Percentiles rank a stretch among this genome's conserved stretches.
phyloP scores from a whole-genome alignment of 2,797 vertebrate genomes.

The Aphelocoma californica region DNA sequence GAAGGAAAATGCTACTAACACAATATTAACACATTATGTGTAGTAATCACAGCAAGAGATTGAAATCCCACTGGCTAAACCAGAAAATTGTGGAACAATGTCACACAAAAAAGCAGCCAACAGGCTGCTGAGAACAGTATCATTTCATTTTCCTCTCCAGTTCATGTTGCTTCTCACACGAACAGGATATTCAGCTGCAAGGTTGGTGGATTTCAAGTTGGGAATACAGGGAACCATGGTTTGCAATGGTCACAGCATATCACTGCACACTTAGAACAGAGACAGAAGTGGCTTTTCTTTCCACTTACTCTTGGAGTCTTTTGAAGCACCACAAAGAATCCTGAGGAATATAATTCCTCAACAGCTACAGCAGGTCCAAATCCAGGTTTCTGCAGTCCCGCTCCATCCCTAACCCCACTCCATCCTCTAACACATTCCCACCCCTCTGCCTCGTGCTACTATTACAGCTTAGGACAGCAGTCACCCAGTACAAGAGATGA shows the following conservation, averaged over 20 bases:
- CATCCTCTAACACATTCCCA: background rate
- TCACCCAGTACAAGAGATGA: background rate
- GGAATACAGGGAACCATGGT: background rate
- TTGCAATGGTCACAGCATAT: background rate
- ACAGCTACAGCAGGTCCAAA: background rate
- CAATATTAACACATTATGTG: background rate
- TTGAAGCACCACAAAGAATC: background rate
- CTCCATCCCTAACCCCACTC: background rate
- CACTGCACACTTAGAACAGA: background rate
- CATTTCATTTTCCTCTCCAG: background rate
- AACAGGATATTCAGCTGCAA: background rate
- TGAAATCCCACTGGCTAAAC: background rate
- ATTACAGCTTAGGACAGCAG: fast-evolving
- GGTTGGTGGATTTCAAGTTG: background rate
- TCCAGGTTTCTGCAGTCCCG: background rate
- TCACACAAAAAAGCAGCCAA: background rate
- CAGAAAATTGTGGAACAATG: background rate
- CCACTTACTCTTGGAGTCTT: background rate
- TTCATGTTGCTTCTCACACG: background rate
- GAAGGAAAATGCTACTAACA: background rate
- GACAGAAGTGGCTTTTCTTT: background rate
- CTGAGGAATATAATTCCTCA: background rate
- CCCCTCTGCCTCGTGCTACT: background rate
- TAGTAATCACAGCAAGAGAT: background rate
- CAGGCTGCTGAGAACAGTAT: background rate